These are phyloP conservation scores for Rhombomys opimus DNA, from an alignment of 2,113 vertebrate genomes.

Conservation along the genomic window DNA sequence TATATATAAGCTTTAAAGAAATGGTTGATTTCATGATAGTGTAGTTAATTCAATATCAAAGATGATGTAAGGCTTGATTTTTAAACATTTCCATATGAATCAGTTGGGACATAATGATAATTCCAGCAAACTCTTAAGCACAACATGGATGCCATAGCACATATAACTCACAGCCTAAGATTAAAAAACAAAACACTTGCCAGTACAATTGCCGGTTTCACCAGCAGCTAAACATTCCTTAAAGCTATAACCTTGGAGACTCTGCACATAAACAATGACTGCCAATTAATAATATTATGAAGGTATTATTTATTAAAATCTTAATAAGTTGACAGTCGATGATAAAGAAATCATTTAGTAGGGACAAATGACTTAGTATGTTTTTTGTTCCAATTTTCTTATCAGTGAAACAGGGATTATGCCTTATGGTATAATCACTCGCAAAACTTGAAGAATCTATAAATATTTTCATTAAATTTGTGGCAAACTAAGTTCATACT, in stretches of 20 bases:
- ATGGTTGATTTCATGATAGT: constrained; percentile 1
- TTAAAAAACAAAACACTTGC: neutral
- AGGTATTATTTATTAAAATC: constrained; percentile 1
- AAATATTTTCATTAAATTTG: constrained; percentile 16
- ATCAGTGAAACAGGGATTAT: constrained; percentile 19
- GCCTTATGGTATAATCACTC: neutral
- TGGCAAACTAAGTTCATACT: neutral
- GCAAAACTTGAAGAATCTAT: neutral
- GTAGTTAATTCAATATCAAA: constrained; percentile 46
- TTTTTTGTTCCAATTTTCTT: constrained; percentile 28
- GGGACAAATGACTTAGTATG: neutral
- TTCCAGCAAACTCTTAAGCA: neutral
- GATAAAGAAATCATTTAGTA: neutral
- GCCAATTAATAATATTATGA: neutral
- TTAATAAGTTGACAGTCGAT: constrained; percentile 17
- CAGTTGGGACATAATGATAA: constrained; percentile 15
- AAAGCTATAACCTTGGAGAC: neutral
- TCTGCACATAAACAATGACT: neutral
- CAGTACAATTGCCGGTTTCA: neutral
- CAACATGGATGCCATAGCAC: neutral
- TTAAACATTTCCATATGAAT: neutral
- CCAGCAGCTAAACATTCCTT: neutral
- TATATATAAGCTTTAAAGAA: constrained; percentile 16
- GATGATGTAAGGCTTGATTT: neutral
- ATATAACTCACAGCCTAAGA: neutral